Base-by-base conservation (phyloP, 2,797 vertebrate species). In the Sebastiscus albofasciatus region DNA sequence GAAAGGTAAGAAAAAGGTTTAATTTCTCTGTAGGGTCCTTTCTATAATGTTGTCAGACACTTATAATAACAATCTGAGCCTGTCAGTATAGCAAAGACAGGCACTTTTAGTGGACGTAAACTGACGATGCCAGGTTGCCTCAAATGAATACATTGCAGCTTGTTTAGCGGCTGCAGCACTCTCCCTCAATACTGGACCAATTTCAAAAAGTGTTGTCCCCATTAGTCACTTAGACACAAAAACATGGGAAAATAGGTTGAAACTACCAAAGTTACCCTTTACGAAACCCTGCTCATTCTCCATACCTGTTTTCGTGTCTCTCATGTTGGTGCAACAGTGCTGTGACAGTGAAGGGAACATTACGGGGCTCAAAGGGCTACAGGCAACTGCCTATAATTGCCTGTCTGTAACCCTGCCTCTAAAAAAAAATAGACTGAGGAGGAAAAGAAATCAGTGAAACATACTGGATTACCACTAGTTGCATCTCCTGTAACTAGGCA, bases 331-430 rank as follows among this genome's bases (percentile, higher is more conserved):
- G 4, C 60, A 22, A 59, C 71, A 20, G 62, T 24, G 55, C 81
- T 68, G 69, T 72, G 79, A 78, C n/a, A 72, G 67, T 29, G 80
- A 72, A 54, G 60, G 20, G 76, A 82, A 87, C 80, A 74, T 85
- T 67, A 77, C 5, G 0, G 46, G 16, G 42, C 83, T 85, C 52
- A 76, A 27, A 84, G 69, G 69, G 81, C 82, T 74, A n/a, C 85
- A 80, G 76, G 82, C 87, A 70, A 70, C 73, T 52, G 77, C 39
- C 68, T 80, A 22, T 89, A 85, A 90, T 87, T 82, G 91, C 78
- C 34, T 71, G 64, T 75, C 39, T 87, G 72, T 70, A 79, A 75
- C 56, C 20, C 36, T 54, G 26, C 68, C 46, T 78, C 62, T 31
- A 31, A 59, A 58, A 46, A 12, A 59, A 58, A 46, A 64, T 29